Evolutionary conservation across 1,140 invertebrate genomes (phyloP), one percentile per base, ranked within the genome.

Genomic region (Leptoteleia sp.): DNA sequence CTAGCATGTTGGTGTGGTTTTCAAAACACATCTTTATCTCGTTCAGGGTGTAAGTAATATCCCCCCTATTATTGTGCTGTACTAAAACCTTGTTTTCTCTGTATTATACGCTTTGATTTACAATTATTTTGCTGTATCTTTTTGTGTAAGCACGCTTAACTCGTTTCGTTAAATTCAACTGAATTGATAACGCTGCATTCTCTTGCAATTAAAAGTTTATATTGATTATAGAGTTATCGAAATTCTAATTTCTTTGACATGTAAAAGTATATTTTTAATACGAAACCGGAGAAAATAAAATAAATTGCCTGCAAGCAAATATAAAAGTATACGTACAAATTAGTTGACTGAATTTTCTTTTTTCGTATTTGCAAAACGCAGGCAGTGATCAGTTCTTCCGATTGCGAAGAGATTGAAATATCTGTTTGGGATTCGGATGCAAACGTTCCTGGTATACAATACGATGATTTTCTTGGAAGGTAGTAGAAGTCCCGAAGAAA

Each of bases 381-480:
- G 94, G 93, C 93, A 85, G 90, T 93, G 90, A 92, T 95, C 91
- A 92, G 90, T 87, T 93, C 92, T 83, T 90, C 90, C 84, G 92
- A 93, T 89, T 92, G 91, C 81, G 93, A 95, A 90, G 91, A 91
- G 89, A 87, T 94, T 86, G 91, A 91, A 84, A 90, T 94, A 87
- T 92, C 93, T 86, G 89, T 95, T 84, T 96, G 94, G 94, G 95
- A 96, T 91, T 96, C 93, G 92, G 95, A 96, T 92, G 92, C 94
- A 81, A 93, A 92, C 81, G 92, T 96, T 86, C 92, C 93, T 84
- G 94, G 94, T 84, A 92, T 93, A 85, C 91, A 93, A 87, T 93
- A 93, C 90, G 94, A 96, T 92, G 95, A 96, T 92, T 93, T 92
- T 91, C 92, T 96, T 87, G 94, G 95, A 91, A 96, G 94, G 95